phyloP scores from a whole-genome alignment of 2,113 vertebrate species.

The Myiagra hebetior region DNA sequence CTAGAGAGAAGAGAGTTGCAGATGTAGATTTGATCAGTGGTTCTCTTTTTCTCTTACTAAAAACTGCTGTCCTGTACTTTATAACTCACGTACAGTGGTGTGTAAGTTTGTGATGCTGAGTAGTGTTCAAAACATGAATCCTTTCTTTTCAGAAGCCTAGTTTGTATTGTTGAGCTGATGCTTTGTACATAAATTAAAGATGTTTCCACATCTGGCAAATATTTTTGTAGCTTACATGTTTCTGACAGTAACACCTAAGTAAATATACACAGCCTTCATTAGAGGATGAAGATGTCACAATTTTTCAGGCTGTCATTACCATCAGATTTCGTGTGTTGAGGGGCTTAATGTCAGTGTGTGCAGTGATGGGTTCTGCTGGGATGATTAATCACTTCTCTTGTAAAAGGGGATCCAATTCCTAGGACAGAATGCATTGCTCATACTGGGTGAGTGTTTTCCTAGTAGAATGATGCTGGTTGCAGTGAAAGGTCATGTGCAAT shows the following conservation, averaged over 20 bases:
- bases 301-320: not conserved
- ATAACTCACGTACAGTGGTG: not conserved
- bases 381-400: not conserved
- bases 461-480: not conserved
- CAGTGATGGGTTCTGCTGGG: not conserved
- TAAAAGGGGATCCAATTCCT: not conserved
- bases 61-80: not conserved
- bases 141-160: not conserved
- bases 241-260: not conserved
- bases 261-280: not conserved
- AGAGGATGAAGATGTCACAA: not conserved
- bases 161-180: not conserved
- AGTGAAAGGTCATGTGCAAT: fast-evolving
- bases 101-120: not conserved
- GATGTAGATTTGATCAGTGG: not conserved
- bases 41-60: not conserved
- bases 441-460: fast-evolving
- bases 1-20: not conserved
- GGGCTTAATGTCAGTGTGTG: not conserved
- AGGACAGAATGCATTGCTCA: not conserved
- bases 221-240: not conserved
- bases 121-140: not conserved
- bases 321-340: fast-evolving
- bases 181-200: not conserved
- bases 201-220: not conserved